A percentile compares a stretch with the other conserved stretches of the same genome.
These are phyloP conservation scores for Salpingus planirostris DNA, from an alignment of 2,888 invertebrate genomes.

Conservation along the genomic window DNA sequence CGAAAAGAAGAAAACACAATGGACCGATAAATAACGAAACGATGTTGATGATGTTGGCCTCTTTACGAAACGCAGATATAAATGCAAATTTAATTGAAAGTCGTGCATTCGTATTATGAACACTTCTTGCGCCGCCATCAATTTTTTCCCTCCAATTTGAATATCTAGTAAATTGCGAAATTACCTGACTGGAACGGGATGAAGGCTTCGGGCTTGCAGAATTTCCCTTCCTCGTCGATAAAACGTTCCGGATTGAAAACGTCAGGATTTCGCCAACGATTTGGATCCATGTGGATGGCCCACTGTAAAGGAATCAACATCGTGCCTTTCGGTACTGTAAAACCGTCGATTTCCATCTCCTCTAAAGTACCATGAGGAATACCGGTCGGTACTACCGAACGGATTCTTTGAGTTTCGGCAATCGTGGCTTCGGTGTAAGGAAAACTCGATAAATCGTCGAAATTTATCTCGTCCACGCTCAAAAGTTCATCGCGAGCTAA, in stretches of 20 bases:
- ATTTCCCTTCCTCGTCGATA: conserved; percentile 52
- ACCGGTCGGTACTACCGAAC: conserved; percentile 73
- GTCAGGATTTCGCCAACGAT: conserved; percentile 59
- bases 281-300: conserved; percentile 68
- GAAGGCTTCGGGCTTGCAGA: conserved; percentile 58
- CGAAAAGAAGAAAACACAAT: no score
- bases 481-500: conserved; percentile 41
- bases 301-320: conserved; percentile 76
- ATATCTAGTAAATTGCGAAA: no score
- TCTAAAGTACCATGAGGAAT: conserved; percentile 70
- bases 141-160: no score
- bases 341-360: conserved; percentile 43
- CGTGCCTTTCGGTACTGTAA: conserved; percentile 55
- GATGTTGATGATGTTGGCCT: no score
- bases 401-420: conserved; percentile 68
- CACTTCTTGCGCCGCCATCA: no score
- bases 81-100: no score
- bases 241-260: conserved; percentile 62
- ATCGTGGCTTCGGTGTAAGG: conserved; percentile 65
- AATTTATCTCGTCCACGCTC: conserved; percentile 36
- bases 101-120: no score
- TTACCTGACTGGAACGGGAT: conserved; percentile 78
- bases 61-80: no score
- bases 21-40: no score
- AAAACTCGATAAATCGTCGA: conserved; percentile 48